Evolutionary conservation across 2,888 invertebrate genomes (phyloP), one percentile per base, ranked within the genome.

Genomic region (Lydus trimaculatus): DNA sequence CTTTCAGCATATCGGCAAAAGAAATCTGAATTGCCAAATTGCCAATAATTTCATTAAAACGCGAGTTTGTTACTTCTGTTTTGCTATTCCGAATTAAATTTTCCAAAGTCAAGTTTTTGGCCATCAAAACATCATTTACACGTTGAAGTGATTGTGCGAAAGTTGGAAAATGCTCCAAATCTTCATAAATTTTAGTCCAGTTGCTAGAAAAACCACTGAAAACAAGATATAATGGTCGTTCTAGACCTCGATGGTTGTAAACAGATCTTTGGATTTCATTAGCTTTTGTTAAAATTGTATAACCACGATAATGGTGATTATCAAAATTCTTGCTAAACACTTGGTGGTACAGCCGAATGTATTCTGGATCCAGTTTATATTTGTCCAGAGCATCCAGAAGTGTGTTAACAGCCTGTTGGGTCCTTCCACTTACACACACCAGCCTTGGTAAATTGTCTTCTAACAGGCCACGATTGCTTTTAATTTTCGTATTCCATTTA

Each of bases 161-260:
- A 4, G 89, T 84, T 0, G 93, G 92, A 31, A 96, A 87, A 74
- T 87, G 85, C 90, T 96, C 90, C 59, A 96, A 88, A 48, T 91
- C 88, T 8, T 88, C 86, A 5, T 92, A 96, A 94, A 97, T 95
- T 72, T 92, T 92, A 13, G 90, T 86, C 95, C 96, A 96, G 80
- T 96, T 95, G 0, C 94, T 92, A 0, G 95, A 95, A 94, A 97
- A 94, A 36, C 96, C 96, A 63, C 96, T 94, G 86, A 95, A 97
- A 56, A 96, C 91, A 85, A 93, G 17, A 67, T 65, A 70, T 2
- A 79, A 56, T 0, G 65, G 66, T n/a, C 43, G 61, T 36, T 67
- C 52, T 4, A n/a, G 8, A 15, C 20, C 43, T 43, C n/a, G 25
- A 28, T 39, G 1, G 20, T 39, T 5, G 4, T 43, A 2, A 15